Evolutionary conservation across 2,797 vertebrate species (phyloP).

Genomic region (Anguilla obscura): DNA sequence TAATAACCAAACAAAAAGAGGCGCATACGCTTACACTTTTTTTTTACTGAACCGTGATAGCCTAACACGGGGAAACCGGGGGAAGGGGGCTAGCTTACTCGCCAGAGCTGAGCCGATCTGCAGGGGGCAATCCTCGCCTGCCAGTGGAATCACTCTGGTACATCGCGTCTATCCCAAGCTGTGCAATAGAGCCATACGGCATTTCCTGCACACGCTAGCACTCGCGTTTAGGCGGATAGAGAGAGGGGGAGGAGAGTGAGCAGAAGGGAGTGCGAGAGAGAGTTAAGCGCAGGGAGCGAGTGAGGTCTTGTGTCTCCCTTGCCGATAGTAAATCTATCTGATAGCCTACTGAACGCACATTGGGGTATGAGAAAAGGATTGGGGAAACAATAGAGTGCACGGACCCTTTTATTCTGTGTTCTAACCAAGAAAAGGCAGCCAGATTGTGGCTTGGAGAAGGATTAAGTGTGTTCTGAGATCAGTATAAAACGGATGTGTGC

Average conservation of each 20-base stretch:
- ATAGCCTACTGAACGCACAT: slow-evolving; percentile 44
- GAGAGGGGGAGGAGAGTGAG: slow-evolving; percentile 57
- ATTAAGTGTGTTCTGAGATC: slow-evolving; percentile 57
- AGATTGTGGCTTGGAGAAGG: slow-evolving; percentile 46
- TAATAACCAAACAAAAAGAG: not conserved
- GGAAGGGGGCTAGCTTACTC: slow-evolving; percentile 24
- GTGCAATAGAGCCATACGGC: slow-evolving; percentile 68
- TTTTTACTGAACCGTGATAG: not conserved
- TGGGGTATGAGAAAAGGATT: slow-evolving; percentile 47
- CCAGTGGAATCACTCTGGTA: slow-evolving; percentile 23
- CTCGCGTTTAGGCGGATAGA: slow-evolving; percentile 32
- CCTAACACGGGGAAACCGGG: not conserved
- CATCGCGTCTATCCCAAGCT: slow-evolving; percentile 58
- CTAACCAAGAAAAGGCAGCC: not conserved
- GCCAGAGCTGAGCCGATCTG: slow-evolving; percentile 62
- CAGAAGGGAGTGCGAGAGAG: slow-evolving; percentile 54
- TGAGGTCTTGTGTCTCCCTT: slow-evolving; percentile 56
- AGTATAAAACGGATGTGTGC: slow-evolving; percentile 63
- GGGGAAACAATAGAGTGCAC: slow-evolving; percentile 47
- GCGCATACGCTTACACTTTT: not conserved
- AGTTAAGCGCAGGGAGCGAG: slow-evolving; percentile 43
- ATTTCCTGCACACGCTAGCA: slow-evolving; percentile 68
- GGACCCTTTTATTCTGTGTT: slow-evolving; percentile 31
- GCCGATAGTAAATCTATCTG: slow-evolving; percentile 61
- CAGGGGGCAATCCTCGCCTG: slow-evolving; percentile 74